Evolutionary conservation across 2,797 vertebrate species (phyloP).

Genomic region (Enteromius unitaeniatus): DNA sequence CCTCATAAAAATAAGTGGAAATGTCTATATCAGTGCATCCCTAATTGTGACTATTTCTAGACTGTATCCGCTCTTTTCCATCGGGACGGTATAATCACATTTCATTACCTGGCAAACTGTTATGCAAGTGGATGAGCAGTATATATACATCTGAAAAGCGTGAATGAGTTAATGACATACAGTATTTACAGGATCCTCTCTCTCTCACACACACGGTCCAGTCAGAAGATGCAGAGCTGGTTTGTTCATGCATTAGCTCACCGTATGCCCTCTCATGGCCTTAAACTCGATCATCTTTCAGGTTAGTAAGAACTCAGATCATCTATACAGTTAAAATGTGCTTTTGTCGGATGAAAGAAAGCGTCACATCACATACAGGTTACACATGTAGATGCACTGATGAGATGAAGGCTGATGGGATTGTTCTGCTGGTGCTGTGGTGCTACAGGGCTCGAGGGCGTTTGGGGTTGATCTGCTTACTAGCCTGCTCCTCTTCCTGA

Average conservation of each 20-base stretch:
- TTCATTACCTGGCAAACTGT: constrained; percentile 15
- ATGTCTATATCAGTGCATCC: background rate
- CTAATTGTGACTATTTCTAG: constrained; percentile 2
- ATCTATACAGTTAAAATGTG: constrained; percentile 52
- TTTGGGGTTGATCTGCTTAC: constrained; percentile 95
- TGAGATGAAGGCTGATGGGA: constrained; percentile 24
- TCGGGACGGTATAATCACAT: background rate
- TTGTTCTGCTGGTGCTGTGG: background rate
- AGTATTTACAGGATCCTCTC: constrained; percentile 34
- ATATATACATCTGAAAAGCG: constrained; percentile 39
- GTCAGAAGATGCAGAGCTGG: constrained; percentile 70
- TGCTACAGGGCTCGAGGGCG: constrained; percentile 81
- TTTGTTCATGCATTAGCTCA: constrained; percentile 80
- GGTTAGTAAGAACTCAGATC: constrained; percentile 14
- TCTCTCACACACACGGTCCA: background rate
- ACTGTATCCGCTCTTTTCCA: constrained; percentile 5
- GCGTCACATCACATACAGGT: constrained; percentile 34
- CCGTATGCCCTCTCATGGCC: constrained; percentile 21
- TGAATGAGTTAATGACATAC: constrained; percentile 7
- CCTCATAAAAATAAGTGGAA: background rate
- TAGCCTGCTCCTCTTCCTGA: constrained; percentile 96
- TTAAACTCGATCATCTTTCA: constrained; percentile 16
- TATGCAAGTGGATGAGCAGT: constrained; percentile 9
- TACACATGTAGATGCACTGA: constrained; percentile 31
- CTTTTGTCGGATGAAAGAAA: constrained; percentile 43